These are phyloP conservation scores for Diacarnus erythraeanus DNA, from an alignment of 37 sponge, comb jelly and placozoan genomes.

Conservation along the genomic window DNA sequence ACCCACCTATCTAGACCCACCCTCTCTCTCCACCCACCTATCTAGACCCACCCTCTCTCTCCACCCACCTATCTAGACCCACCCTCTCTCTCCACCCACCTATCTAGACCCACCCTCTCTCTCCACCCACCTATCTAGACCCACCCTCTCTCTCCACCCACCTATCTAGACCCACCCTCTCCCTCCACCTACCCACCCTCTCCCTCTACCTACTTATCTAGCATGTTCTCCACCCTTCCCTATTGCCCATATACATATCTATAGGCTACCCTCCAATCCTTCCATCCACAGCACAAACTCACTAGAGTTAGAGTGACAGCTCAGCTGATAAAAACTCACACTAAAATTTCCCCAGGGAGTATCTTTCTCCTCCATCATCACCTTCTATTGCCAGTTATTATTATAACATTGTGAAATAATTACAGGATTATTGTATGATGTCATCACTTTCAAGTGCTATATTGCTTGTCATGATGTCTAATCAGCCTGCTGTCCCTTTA, in stretches of 20 bases:
- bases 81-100: slow-evolving; percentile 6
- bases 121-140: not conserved
- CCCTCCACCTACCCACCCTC: slow-evolving; percentile 32
- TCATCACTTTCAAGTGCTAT: no score
- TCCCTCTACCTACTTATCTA: slow-evolving; percentile 2
- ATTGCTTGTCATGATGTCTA: no score
- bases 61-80: not conserved
- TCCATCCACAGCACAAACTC: not conserved
- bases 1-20: no score
- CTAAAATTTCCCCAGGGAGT: no score
- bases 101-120: not conserved
- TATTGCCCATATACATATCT: not conserved
- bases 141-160: slow-evolving; percentile 1
- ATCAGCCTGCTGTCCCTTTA: no score
- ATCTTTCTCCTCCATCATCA: no score
- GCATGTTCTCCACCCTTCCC: not conserved
- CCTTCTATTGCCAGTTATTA: no score
- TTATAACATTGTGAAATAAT: no score
- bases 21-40: slow-evolving; percentile 14
- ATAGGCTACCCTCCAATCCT: not conserved
- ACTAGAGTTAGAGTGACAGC: no score
- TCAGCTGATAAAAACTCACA: no score
- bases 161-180: not conserved
- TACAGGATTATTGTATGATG: no score
- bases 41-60: slow-evolving; percentile 6